A percentile compares a stretch with the other conserved stretches of the same genome.
These are phyloP conservation scores for Falco concolor DNA, from an alignment of 2,797 vertebrate species.

Conservation along the genomic window DNA sequence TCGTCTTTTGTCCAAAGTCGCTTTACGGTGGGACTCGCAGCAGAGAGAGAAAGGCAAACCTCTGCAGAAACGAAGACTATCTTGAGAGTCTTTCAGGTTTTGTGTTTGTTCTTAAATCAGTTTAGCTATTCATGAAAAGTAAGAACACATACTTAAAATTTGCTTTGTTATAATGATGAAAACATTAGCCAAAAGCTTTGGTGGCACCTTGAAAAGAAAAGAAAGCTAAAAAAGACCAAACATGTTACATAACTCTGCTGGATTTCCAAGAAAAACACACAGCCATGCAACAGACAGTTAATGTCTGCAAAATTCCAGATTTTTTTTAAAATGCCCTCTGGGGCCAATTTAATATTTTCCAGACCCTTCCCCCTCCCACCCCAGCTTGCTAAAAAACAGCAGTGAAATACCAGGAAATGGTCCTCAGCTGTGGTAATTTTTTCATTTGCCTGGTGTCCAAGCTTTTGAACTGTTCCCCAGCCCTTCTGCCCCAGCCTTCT, in stretches of 20 bases:
- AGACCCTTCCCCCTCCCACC: neutral
- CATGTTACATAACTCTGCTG: neutral
- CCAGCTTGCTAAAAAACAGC: neutral
- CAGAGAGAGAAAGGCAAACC: neutral
- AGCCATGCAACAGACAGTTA: neutral
- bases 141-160: neutral
- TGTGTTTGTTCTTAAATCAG: neutral
- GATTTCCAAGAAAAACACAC: slow-evolving; percentile 28
- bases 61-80: neutral
- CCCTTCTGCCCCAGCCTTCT: neutral
- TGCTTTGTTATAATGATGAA: neutral
- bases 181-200: neutral
- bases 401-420: slow-evolving; percentile 57
- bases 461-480: neutral
- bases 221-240: neutral
- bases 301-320: slow-evolving; percentile 9
- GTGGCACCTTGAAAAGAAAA: neutral
- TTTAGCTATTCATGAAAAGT: neutral
- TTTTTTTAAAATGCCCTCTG: neutral
- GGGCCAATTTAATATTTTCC: slow-evolving; percentile 47
- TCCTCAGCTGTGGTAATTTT: slow-evolving; percentile 13
- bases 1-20: neutral
- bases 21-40: neutral
- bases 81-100: neutral
- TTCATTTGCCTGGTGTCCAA: neutral